These are phyloP conservation scores for Pantherophis vulpinus DNA, from an alignment of 2,797 vertebrate species.

Conservation along the genomic window DNA sequence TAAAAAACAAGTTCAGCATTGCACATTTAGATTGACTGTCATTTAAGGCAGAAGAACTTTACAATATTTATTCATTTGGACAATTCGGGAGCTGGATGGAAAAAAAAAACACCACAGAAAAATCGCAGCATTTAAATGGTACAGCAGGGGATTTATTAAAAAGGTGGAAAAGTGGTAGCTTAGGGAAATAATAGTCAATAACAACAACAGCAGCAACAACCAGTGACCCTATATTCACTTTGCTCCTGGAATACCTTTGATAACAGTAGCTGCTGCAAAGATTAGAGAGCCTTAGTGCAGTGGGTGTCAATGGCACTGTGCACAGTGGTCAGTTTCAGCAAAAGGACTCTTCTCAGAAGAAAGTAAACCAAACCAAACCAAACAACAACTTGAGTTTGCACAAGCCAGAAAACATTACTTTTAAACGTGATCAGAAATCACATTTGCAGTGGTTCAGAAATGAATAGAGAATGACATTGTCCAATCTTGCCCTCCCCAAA, in stretches of 20 bases:
- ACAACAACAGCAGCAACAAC: neutral
- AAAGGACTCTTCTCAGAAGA: neutral
- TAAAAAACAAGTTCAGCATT: neutral
- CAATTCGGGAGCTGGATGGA: neutral
- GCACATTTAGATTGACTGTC: neutral
- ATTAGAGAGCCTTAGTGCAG: neutral
- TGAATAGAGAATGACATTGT: neutral
- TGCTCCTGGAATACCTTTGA: neutral
- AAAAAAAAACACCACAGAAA: neutral
- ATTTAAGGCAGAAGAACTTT: neutral
- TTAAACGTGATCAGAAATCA: neutral
- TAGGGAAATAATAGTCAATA: neutral
- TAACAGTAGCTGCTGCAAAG: neutral
- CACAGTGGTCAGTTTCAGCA: neutral
- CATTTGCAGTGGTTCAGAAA: neutral
- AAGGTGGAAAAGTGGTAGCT: neutral
- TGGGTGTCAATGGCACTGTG: neutral
- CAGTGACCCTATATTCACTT: neutral
- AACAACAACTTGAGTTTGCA: neutral
- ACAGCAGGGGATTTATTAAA: neutral
- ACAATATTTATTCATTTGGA: neutral
- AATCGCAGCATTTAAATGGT: neutral
- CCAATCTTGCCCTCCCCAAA: neutral
- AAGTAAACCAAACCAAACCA: neutral
- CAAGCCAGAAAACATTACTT: neutral